Percentiles rank a stretch among this genome's conserved stretches.
These are phyloP conservation scores for Neoitamus cyanurus DNA, from an alignment of 2,888 invertebrate genomes.

Conservation along the genomic window DNA sequence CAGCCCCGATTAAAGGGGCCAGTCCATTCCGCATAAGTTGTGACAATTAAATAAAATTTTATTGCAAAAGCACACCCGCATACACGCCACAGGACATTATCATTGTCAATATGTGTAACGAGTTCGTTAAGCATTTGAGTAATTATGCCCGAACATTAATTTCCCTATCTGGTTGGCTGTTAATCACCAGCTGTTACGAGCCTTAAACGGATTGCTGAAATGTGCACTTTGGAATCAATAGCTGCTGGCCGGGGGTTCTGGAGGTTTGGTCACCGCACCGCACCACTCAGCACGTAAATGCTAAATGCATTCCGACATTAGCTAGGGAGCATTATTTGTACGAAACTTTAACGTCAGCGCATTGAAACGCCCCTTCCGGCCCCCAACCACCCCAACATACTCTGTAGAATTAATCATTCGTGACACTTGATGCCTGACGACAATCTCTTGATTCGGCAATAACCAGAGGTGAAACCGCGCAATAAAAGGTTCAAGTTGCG, in stretches of 20 bases:
- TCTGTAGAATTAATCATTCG: not conserved
- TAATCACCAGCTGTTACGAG: conserved; percentile 16
- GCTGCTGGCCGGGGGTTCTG: not conserved
- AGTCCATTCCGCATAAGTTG: not conserved
- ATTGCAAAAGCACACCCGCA: not conserved
- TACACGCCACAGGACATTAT: not conserved
- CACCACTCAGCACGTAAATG: not conserved
- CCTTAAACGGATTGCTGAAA: conserved; percentile 7
- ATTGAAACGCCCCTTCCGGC: not conserved
- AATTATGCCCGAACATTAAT: conserved; percentile 15
- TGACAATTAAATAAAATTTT: conserved; percentile 5
- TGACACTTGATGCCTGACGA: not conserved
- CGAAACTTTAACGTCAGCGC: not conserved
- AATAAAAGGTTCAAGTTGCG: not conserved
- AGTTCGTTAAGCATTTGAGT: conserved; percentile 9
- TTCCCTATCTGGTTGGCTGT: not conserved
- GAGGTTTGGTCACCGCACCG: not conserved
- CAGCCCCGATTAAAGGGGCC: not conserved
- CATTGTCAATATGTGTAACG: conserved; percentile 4
- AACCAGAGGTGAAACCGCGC: not conserved
- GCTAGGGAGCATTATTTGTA: not conserved
- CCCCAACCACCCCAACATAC: not conserved
- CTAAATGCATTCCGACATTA: not conserved
- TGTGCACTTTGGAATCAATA: conserved; percentile 8
- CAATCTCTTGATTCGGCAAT: not conserved